A percentile compares a stretch with the other conserved stretches of the same genome.
Evolutionary conservation across 1,140 invertebrate species (phyloP).

Genomic region (Drosophila watanabei): DNA sequence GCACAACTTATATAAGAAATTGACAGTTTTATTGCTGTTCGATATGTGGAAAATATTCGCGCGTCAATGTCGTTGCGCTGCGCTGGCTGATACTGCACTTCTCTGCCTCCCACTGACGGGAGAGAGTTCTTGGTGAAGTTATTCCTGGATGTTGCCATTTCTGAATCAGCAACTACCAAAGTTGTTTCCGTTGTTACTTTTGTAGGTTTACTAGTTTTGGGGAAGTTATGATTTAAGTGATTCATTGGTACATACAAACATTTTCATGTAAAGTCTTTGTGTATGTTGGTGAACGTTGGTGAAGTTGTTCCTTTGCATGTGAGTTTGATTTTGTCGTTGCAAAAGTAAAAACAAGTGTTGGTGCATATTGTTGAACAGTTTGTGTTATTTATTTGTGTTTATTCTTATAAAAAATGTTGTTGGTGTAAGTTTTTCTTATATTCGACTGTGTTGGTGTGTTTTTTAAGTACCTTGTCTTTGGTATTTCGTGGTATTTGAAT

Average conservation of each 20-base stretch:
- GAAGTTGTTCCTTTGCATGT: neutral
- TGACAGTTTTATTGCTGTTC: constrained; percentile 44
- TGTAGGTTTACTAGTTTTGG: neutral
- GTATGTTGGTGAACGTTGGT: neutral
- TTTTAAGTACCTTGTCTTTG: neutral
- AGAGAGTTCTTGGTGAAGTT: neutral
- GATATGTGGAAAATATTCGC: constrained; percentile 27
- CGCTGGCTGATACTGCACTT: constrained; percentile 15
- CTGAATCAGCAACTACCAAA: neutral
- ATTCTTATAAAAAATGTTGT: neutral
- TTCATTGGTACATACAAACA: neutral
- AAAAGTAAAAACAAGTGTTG: too few species aligned
- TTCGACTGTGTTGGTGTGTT: neutral
- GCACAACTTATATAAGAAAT: constrained; percentile 17
- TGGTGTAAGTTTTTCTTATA: neutral
- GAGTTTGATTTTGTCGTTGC: neutral
- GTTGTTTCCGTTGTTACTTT: neutral
- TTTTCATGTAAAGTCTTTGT: neutral
- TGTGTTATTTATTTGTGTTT: neutral
- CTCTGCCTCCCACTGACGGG: neutral
- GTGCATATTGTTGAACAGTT: neutral
- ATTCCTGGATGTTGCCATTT: neutral
- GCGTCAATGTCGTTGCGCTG: constrained; percentile 10
- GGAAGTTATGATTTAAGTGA: constrained; percentile 1
- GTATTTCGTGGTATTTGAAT: neutral